Percentiles rank a stretch among this genome's conserved stretches.
These are phyloP conservation scores for Tetheella fluctuosa DNA, from an alignment of 2,888 invertebrate genomes.

Conservation along the genomic window DNA sequence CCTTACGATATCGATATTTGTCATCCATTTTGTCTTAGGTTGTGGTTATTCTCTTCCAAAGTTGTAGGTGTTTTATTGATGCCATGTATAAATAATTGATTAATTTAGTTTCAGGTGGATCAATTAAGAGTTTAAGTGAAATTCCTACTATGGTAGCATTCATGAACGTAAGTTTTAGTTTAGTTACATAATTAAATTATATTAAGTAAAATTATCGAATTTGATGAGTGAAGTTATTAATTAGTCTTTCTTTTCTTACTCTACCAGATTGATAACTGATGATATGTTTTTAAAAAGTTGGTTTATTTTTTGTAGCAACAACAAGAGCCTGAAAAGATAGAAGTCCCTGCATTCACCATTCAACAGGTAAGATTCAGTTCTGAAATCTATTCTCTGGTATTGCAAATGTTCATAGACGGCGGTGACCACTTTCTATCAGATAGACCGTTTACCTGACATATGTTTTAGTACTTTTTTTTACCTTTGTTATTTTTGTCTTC, in stretches of 20 bases:
- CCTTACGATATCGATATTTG: too few relatives aligned
- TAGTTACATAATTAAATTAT: too few relatives aligned
- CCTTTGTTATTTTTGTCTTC: slow-evolving; percentile 7
- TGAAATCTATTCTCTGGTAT: too few relatives aligned
- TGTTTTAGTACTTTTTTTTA: background rate
- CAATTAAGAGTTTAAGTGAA: slow-evolving; percentile 49
- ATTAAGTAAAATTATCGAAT: too few relatives aligned
- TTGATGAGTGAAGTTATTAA: too few relatives aligned
- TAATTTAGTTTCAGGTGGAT: slow-evolving; percentile 50
- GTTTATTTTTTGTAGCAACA: background rate
- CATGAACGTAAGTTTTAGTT: slow-evolving; percentile 36
- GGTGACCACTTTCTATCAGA: too few relatives aligned
- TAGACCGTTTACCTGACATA: too few relatives aligned
- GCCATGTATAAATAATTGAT: background rate
- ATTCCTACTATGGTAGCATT: slow-evolving; percentile 45
- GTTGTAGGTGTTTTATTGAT: background rate
- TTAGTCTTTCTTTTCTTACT: too few relatives aligned
- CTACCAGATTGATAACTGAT: too few relatives aligned
- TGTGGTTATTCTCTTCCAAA: background rate
- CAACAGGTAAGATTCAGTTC: background rate
- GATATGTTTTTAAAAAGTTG: background rate
- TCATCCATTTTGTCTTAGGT: too few relatives aligned
- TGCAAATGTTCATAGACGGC: too few relatives aligned
- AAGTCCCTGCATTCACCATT: background rate
- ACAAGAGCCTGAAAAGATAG: background rate